A percentile compares a stretch with the other conserved stretches of the same genome.
These are phyloP conservation scores for Meteorus sp. DNA, from an alignment of 1,140 invertebrate genomes.

Conservation along the genomic window DNA sequence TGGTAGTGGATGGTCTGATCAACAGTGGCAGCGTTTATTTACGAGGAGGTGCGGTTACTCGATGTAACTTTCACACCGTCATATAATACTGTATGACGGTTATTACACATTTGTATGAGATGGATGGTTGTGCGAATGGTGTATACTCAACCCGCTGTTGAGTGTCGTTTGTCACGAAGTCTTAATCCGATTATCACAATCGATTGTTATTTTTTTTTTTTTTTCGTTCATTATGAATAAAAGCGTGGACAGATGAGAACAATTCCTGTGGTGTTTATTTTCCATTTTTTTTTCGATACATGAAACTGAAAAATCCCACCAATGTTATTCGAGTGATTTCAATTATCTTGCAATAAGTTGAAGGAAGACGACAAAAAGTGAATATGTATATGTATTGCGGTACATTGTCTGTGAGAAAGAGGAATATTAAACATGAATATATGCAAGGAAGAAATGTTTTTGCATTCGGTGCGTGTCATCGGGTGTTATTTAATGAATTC, in stretches of 20 bases:
- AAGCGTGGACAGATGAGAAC: constrained; percentile 8
- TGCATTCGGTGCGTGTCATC: constrained; percentile 24
- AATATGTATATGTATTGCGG: not conserved
- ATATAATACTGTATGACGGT: constrained; percentile 9
- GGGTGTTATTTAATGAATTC: constrained; percentile 34
- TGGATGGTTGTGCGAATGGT: no score
- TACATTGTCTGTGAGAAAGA: not conserved
- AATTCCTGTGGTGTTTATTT: no score
- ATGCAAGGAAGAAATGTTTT: constrained; percentile 13
- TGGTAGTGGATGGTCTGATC: constrained; percentile 19
- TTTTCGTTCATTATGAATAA: constrained; percentile 30
- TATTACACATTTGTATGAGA: not conserved
- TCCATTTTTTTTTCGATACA: not conserved
- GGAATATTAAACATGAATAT: constrained; percentile 8
- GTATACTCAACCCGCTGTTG: constrained; percentile 11
- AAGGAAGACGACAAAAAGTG: constrained; percentile 1
- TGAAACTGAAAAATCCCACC: no score
- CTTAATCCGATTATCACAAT: constrained; percentile 43
- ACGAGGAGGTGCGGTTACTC: constrained; percentile 23
- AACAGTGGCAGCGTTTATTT: constrained; percentile 17
- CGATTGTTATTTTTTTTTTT: no score
- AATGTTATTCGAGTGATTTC: no score
- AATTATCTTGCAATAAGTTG: no score
- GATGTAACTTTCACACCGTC: constrained; percentile 16
- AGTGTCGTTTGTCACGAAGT: constrained; percentile 29